Conservation (phyloP, 2,797 vertebrate species). For the Fistularia tabacaria region DNA sequence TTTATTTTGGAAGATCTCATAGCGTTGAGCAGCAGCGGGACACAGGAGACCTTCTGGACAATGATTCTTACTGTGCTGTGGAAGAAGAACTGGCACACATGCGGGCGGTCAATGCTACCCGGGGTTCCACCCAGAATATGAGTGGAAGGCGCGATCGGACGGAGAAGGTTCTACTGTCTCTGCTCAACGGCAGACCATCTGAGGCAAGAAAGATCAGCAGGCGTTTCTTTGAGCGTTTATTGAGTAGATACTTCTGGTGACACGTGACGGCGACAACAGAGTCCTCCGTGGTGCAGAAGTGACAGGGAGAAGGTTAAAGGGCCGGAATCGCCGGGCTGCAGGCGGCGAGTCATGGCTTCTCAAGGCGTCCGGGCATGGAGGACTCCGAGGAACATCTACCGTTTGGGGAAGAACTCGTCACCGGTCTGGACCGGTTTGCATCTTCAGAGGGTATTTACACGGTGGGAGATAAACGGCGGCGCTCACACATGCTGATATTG, state of each 20-base stretch:
- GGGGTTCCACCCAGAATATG: too few species aligned
- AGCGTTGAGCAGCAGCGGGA: too few species aligned
- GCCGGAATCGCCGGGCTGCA: conserved; percentile 56
- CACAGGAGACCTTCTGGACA: too few species aligned
- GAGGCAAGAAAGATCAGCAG: neutral
- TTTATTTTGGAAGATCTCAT: too few species aligned
- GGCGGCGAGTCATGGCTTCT: conserved; percentile 54
- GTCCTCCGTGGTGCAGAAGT: conserved; percentile 65
- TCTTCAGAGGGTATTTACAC: conserved; percentile 64
- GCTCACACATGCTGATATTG: conserved; percentile 49
- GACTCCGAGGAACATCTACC: conserved; percentile 37
- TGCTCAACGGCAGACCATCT: too few species aligned
- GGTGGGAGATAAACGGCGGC: conserved; percentile 73
- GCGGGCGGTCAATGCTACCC: too few species aligned
- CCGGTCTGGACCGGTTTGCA: conserved; percentile 39
- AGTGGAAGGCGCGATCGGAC: neutral
- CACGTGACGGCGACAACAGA: conserved; percentile 19
- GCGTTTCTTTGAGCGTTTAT: neutral
- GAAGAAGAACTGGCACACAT: too few species aligned
- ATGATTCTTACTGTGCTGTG: too few species aligned
- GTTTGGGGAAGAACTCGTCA: conserved; percentile 40
- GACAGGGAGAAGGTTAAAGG: conserved; percentile 69
- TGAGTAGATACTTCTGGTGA: neutral
- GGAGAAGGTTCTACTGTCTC: too few species aligned
- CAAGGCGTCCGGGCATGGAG: conserved; percentile 12